These are phyloP conservation scores for Todiramphus saurophagus DNA, from an alignment of 2,113 vertebrate genomes.

Conservation along the genomic window DNA sequence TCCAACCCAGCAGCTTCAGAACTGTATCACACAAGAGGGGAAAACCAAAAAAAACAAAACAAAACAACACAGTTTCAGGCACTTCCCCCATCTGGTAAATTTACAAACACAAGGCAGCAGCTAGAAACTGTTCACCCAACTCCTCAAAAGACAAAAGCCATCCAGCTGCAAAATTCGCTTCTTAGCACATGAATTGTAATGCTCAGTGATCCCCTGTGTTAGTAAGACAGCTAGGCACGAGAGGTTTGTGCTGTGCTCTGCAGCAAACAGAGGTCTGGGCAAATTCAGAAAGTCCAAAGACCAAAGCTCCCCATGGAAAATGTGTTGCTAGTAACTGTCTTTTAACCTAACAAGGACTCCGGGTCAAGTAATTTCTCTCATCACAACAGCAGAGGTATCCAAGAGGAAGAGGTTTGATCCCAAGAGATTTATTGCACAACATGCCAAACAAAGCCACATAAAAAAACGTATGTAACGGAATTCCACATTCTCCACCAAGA, in stretches of 20 bases:
- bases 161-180: background rate
- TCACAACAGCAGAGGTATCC: background rate
- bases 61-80: background rate
- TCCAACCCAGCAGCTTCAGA: background rate
- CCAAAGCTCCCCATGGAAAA: background rate
- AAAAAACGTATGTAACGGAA: background rate
- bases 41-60: rapidly evolving
- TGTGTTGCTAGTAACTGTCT: background rate
- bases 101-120: background rate
- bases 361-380: background rate
- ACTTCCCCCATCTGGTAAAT: background rate
- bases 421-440: background rate
- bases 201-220: background rate
- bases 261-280: background rate
- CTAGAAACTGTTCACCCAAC: background rate
- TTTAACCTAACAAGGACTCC: background rate
- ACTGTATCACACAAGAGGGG: background rate
- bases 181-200: background rate
- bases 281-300: background rate
- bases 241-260: background rate
- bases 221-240: rapidly evolving
- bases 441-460: background rate
- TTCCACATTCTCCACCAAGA: background rate
- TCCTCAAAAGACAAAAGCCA: background rate
- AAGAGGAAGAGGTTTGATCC: background rate